Evolutionary conservation across 2,797 vertebrate species (phyloP), one percentile per base, ranked within the genome.

Genomic region (Craterocephalus amniculus): DNA sequence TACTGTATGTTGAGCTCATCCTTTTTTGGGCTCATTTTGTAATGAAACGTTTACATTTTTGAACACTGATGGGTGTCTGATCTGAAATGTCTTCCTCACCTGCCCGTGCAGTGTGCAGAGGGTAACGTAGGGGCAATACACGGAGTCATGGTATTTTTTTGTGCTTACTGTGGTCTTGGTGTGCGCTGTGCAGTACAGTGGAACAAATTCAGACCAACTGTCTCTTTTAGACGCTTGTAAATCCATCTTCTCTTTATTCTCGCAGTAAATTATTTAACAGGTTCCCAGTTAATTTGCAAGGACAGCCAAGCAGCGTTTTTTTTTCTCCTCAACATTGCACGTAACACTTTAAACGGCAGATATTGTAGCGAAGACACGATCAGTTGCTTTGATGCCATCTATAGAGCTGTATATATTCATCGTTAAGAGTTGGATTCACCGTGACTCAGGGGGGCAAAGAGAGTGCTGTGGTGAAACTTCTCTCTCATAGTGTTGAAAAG

Each of bases 1-100:
- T 95, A 95, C 94, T 95, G 94, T 94, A 94, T 87, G 70, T 93
- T 85, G 78, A 92, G 91, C 85, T 90, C 91, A 91, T 71, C 59
- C 86, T 85, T 83, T 83, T 81, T 83, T 90, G 86, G 79, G 88
- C 81, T 81, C 74, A 84, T 67, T 88, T 89, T 90, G 74, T 91
- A 85, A 85, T 93, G 84, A 89, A 91, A 87, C 70, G 86, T 94
- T 95, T 93, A 92, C 89, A 91, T 92, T 83, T 90, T 88, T 90
- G 75, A 79, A 84, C 85, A 66, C 83, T 74, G 49, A 54, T 76
- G 81, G 88, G 83, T 75, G 81, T 81, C 78, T 83, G 81, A 90
- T 83, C 76, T 87, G 80, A 90, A 87, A 85, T 82, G 83, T 89
- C 79, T 84, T 83, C 59, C 78, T 86, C 83, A 62, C 77, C 76